Evolutionary conservation across 2,113 vertebrate genomes (phyloP).

Genomic region (Cryptotis parvus): DNA sequence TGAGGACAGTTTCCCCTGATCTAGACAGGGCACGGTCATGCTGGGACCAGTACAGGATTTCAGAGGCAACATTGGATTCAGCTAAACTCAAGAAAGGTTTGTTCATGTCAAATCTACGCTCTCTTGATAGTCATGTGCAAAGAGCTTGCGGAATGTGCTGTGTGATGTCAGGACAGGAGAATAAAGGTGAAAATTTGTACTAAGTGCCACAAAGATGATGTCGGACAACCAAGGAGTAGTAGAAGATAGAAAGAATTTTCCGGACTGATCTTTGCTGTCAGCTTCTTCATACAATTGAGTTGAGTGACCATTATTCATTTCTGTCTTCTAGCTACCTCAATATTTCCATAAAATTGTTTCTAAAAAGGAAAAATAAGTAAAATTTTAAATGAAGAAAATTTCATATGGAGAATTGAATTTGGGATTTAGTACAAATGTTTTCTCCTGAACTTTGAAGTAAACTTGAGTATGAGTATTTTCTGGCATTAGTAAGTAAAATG

Average conservation of each 20-base stretch:
- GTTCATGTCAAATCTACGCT: neutral
- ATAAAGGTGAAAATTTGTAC: neutral
- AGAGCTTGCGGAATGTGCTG: neutral
- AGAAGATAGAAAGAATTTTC: neutral
- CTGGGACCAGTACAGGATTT: neutral
- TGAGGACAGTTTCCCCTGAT: neutral
- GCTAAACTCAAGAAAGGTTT: neutral
- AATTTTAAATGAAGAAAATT: neutral
- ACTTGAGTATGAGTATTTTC: neutral
- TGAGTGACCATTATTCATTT: neutral
- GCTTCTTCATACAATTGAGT: neutral
- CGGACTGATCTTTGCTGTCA: neutral
- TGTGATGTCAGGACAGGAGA: neutral
- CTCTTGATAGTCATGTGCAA: neutral
- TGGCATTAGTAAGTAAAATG: neutral
- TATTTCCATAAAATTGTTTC: constrained; percentile 31
- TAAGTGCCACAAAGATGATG: neutral
- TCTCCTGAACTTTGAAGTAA: constrained; percentile 23
- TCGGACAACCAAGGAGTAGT: neutral
- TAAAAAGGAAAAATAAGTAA: neutral
- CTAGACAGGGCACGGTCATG: neutral
- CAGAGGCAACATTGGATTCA: neutral
- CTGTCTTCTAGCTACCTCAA: neutral
- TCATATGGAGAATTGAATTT: neutral
- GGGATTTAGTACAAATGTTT: neutral